phyloP scores from a whole-genome alignment of 1,140 invertebrate species.

The Littorina saxatilis region DNA sequence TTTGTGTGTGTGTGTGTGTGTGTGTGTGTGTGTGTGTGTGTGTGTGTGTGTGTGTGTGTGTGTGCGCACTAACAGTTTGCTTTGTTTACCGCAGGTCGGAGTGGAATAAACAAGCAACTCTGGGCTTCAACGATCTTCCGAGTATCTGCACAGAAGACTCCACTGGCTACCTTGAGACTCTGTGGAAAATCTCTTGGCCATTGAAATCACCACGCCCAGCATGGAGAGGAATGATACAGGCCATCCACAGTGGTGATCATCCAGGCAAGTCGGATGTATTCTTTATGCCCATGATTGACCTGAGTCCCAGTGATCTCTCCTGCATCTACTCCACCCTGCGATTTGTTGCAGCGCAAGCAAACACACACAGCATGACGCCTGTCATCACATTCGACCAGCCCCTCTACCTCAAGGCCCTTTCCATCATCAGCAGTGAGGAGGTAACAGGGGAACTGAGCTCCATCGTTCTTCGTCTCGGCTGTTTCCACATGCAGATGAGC shows the following conservation, averaged over 20 bases:
- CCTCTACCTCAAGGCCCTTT: conserved; percentile 57
- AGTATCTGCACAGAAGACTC: conserved; percentile 5
- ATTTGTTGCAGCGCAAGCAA: conserved; percentile 52
- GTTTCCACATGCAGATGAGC: conserved; percentile 58
- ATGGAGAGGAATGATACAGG: conserved; percentile 44
- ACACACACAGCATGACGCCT: conserved; percentile 43
- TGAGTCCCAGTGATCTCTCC: conserved; percentile 57
- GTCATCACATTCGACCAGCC: conserved; percentile 64
- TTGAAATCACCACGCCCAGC: conserved; percentile 1
- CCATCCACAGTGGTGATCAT: conserved; percentile 30
- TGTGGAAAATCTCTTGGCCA: conserved; percentile 39
- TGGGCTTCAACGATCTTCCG: conserved; percentile 47
- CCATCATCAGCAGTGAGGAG: conserved; percentile 44
- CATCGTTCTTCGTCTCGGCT: conserved; percentile 50
- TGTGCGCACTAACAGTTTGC: background rate
- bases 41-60: too few relatives aligned
- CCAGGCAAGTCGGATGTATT: conserved; percentile 44
- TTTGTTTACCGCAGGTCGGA: background rate
- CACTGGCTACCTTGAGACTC: conserved; percentile 39
- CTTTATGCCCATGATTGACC: conserved; percentile 64
- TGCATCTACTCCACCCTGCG: conserved; percentile 62
- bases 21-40: too few relatives aligned
- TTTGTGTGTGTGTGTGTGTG: too few relatives aligned
- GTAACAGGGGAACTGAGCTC: conserved; percentile 37
- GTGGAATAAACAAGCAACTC: background rate